These are phyloP conservation scores for Orthonychiurus folsomi DNA, from an alignment of 2,888 invertebrate genomes.

Conservation along the genomic window DNA sequence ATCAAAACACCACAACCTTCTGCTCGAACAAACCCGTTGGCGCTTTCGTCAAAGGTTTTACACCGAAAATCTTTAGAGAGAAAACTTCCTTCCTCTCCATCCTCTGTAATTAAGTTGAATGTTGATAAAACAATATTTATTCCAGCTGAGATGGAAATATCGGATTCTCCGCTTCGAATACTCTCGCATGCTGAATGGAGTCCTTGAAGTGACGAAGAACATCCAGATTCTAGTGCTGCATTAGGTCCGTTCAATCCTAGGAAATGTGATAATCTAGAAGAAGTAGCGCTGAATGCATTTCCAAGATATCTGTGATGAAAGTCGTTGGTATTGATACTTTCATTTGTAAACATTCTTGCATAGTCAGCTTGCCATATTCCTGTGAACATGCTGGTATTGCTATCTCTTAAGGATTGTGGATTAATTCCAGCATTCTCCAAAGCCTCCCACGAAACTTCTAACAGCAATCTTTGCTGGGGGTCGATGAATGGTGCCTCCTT, in stretches of 20 bases:
- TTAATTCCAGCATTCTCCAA: conserved; percentile 65
- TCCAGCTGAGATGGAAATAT: conserved; percentile 22
- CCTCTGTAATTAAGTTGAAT: conserved; percentile 29
- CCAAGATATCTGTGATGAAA: conserved; percentile 22
- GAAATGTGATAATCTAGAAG: conserved; percentile 20
- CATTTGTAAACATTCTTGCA: not conserved
- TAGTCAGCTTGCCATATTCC: conserved; percentile 58
- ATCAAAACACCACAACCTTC: conserved; percentile 43
- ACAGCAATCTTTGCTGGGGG: conserved; percentile 65
- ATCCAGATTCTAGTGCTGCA: conserved; percentile 23
- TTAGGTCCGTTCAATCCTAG: conserved; percentile 25
- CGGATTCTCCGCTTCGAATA: conserved; percentile 11
- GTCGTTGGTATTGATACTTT: not conserved
- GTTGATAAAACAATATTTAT: conserved; percentile 23
- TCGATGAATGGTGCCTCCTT: conserved; percentile 69
- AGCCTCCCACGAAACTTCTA: conserved; percentile 69
- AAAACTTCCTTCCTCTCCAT: conserved; percentile 16
- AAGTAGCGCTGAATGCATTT: conserved; percentile 21
- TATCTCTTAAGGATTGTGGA: conserved; percentile 71
- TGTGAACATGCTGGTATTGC: conserved; percentile 86
- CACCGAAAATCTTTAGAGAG: conserved; percentile 32
- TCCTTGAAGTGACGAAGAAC: conserved; percentile 24
- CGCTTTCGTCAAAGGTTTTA: conserved; percentile 42
- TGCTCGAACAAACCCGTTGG: conserved; percentile 44
- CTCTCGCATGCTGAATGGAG: conserved; percentile 21